phyloP scores from a whole-genome alignment of 2,113 vertebrate genomes.

The Fregetta grallaria region DNA sequence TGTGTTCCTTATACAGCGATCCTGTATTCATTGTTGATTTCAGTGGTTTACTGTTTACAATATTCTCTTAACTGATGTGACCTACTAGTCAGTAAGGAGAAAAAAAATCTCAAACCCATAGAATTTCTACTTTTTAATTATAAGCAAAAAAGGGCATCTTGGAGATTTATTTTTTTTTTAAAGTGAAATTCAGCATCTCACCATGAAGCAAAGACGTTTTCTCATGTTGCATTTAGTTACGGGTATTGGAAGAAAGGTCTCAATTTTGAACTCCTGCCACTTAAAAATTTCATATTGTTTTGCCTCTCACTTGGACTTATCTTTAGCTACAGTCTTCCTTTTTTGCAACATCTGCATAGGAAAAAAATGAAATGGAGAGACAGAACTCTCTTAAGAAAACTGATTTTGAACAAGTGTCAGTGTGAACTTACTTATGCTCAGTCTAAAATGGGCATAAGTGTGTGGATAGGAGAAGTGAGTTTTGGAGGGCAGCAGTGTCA shows the following conservation, averaged over 20 bases:
- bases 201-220: not conserved
- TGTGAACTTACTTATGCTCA: not conserved
- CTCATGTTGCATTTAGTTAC: not conserved
- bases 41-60: not conserved
- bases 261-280: not conserved
- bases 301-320: not conserved
- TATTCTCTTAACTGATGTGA: not conserved
- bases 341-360: not conserved
- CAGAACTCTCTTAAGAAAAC: not conserved
- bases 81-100: not conserved
- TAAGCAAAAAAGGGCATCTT: not conserved
- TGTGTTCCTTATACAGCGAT: not conserved
- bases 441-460: not conserved
- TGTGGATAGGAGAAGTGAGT: not conserved
- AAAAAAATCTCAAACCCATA: not conserved
- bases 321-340: not conserved
- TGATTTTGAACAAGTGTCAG: not conserved
- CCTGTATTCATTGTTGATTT: not conserved
- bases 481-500: not conserved
- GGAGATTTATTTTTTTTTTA: not conserved
- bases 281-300: not conserved
- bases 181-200: not conserved
- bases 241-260: not conserved
- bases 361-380: not conserved
- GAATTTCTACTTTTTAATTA: not conserved